These are phyloP conservation scores for Atethmia centrago DNA, from an alignment of 2,888 invertebrate species.

Conservation along the genomic window DNA sequence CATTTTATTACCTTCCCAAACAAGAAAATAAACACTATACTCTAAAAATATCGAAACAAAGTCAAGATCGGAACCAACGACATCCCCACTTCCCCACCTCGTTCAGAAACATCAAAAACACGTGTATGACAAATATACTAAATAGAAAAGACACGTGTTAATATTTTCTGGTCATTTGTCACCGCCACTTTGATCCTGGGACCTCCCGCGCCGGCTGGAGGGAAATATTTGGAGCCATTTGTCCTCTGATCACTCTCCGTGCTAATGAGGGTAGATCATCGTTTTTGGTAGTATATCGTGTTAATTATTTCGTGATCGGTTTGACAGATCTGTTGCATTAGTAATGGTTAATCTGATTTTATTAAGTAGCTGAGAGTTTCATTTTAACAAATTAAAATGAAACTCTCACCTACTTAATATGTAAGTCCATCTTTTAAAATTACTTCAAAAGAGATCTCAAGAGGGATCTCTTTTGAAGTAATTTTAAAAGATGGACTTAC, in stretches of 20 bases:
- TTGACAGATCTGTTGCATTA: constrained; percentile 49
- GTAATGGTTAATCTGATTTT: constrained; percentile 41
- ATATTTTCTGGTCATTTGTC: constrained; percentile 70
- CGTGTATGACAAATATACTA: constrained; percentile 54
- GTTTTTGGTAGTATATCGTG: constrained; percentile 46
- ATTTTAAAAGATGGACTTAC: not conserved
- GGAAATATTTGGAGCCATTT: constrained; percentile 57
- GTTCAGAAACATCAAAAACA: constrained; percentile 51
- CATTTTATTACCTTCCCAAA: not conserved
- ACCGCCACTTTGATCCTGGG: constrained; percentile 62
- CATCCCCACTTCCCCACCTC: constrained; percentile 12
- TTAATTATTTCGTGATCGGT: constrained; percentile 55
- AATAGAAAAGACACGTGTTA: constrained; percentile 64
- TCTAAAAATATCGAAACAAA: constrained; percentile 31
- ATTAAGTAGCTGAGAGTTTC: constrained; percentile 16
- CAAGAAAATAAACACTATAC: constrained; percentile 4
- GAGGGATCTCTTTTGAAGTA: constrained; percentile 25
- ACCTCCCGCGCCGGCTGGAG: constrained; percentile 60
- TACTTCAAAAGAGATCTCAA: constrained; percentile 31
- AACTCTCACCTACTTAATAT: too few species aligned
- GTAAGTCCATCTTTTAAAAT: not conserved
- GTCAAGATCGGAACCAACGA: constrained; percentile 23
- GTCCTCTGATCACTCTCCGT: constrained; percentile 50
- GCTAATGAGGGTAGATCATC: constrained; percentile 55
- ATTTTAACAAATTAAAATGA: too few species aligned